These are phyloP conservation scores for Drosophila equinoxialis DNA, from an alignment of 1,140 invertebrate species.

Conservation along the genomic window DNA sequence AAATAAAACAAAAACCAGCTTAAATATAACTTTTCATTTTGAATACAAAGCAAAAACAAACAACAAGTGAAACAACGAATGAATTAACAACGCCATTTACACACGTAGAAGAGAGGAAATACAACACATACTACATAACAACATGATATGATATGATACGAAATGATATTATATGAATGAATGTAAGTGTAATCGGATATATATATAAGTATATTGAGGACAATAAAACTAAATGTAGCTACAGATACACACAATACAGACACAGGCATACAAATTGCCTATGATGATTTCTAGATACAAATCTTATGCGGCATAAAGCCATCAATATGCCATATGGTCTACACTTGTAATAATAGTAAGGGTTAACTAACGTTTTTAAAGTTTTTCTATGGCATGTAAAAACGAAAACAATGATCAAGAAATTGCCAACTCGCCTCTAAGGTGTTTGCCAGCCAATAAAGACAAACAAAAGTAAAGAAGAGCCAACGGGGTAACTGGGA, in stretches of 20 bases:
- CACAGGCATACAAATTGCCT: too few species aligned
- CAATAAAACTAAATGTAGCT: too few species aligned
- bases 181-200: constrained; percentile 41
- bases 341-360: too few species aligned
- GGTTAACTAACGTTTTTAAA: neutral
- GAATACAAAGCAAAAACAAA: constrained; percentile 29
- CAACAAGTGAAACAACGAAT: constrained; percentile 70
- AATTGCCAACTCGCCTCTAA: constrained; percentile 36
- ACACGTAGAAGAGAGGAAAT: constrained; percentile 15
- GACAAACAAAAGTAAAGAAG: constrained; percentile 20
- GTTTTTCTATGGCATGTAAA: neutral
- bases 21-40: constrained; percentile 5
- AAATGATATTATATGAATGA: constrained; percentile 42
- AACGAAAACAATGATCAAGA: constrained; percentile 50
- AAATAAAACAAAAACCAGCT: neutral
- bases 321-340: too few species aligned
- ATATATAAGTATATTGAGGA: neutral
- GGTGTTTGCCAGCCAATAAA: constrained; percentile 58
- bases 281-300: too few species aligned
- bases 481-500: neutral
- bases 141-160: neutral
- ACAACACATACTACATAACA: constrained; percentile 16
- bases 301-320: too few species aligned
- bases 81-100: constrained; percentile 75
- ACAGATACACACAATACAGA: too few species aligned